Evolutionary conservation across 2,888 invertebrate genomes (phyloP).

Genomic region (Drosophila neonasuta): DNA sequence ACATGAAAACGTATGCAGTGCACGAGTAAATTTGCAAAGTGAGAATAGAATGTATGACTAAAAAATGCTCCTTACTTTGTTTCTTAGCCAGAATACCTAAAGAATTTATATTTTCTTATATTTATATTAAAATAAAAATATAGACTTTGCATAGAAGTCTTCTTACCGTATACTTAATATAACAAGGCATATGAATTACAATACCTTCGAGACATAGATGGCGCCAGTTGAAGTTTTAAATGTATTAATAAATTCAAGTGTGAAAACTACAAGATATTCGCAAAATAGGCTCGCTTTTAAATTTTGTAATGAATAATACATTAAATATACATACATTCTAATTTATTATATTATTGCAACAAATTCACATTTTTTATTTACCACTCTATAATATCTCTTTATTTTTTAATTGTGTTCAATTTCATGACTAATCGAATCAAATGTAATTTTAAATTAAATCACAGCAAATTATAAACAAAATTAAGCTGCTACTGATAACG

Average conservation of each 20-base stretch:
- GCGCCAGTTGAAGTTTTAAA: background rate
- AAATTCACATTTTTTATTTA: too few species aligned
- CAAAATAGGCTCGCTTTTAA: too few species aligned
- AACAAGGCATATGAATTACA: background rate
- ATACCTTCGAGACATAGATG: background rate
- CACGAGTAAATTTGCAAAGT: constrained; percentile 6
- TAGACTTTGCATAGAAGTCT: too few species aligned
- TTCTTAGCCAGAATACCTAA: background rate
- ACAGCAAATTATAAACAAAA: background rate
- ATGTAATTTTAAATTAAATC: background rate
- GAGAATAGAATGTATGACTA: background rate
- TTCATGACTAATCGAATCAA: too few species aligned
- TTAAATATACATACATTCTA: too few species aligned
- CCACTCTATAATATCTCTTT: too few species aligned
- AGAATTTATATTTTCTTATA: background rate
- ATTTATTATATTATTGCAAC: too few species aligned
- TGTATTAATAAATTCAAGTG: too few species aligned
- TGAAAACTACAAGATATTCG: too few species aligned
- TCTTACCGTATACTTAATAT: background rate
- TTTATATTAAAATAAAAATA: too few species aligned
- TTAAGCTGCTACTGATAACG: background rate
- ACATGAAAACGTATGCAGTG: constrained; percentile 37
- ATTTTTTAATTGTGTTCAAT: too few species aligned
- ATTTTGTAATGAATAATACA: too few species aligned
- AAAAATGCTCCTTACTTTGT: constrained; percentile 4